Percentiles rank a stretch among this genome's conserved stretches.
Conservation (phyloP, 2,888 invertebrate genomes). For the Orthosia cruda region DNA sequence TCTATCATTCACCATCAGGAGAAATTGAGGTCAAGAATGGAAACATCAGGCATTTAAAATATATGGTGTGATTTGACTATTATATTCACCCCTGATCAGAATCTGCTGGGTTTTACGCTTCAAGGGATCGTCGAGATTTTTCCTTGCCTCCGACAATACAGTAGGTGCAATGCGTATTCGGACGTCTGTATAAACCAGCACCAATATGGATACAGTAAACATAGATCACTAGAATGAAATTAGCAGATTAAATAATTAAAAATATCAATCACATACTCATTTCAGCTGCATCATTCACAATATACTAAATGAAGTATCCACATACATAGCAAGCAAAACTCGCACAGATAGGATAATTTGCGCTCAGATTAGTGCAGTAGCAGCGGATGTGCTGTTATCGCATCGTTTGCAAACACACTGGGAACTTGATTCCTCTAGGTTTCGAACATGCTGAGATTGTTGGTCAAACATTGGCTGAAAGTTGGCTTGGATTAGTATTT, state of each 20-base stretch:
- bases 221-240: not conserved
- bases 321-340: constrained; percentile 37
- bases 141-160: not conserved
- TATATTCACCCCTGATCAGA: no score
- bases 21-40: no score
- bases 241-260: not conserved
- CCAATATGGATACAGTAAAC: not conserved
- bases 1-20: no score
- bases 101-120: not conserved
- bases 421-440: constrained; percentile 34
- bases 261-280: not conserved
- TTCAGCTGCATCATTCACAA: constrained; percentile 13
- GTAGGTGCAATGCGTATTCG: no score
- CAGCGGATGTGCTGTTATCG: constrained; percentile 54
- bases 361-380: constrained; percentile 55
- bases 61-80: no score
- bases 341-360: constrained; percentile 59
- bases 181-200: not conserved
- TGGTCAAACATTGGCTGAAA: constrained; percentile 28
- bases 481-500: constrained; percentile 9
- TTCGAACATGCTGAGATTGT: constrained; percentile 17
- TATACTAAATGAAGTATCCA: not conserved
- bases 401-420: constrained; percentile 51
- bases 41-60: no score
- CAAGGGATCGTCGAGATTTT: not conserved